These are phyloP conservation scores for Myotis davidii DNA, from an alignment of 2,113 vertebrate genomes.

Conservation along the genomic window DNA sequence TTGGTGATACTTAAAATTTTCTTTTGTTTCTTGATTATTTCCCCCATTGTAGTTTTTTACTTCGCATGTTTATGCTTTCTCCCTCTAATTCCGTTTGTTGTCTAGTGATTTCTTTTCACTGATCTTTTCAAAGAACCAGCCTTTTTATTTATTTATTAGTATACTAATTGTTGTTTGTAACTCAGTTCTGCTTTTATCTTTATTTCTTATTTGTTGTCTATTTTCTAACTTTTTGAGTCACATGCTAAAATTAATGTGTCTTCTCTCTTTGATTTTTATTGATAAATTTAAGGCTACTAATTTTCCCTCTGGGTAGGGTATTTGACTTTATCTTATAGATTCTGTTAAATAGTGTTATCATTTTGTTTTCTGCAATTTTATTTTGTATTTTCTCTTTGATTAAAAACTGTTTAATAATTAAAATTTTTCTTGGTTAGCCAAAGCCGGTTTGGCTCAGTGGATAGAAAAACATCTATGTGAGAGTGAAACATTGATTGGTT, in stretches of 20 bases:
- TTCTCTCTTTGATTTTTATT: not conserved
- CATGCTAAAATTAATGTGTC: not conserved
- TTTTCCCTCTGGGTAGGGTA: not conserved
- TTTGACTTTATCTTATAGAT: not conserved
- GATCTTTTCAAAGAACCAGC: not conserved
- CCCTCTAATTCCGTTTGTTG: not conserved
- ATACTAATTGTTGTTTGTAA: slow-evolving; percentile 10
- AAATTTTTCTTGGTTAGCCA: not conserved
- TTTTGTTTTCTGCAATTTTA: slow-evolving; percentile 12
- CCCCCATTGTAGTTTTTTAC: not conserved
- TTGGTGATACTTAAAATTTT: not conserved
- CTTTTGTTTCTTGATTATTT: slow-evolving; percentile 12
- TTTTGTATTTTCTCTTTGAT: slow-evolving; percentile 32
- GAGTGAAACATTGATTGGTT: no score
- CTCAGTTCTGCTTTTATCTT: not conserved
- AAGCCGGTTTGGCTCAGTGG: no score
- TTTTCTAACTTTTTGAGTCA: not conserved
- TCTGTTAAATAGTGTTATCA: not conserved
- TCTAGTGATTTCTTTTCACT: not conserved
- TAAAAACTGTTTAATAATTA: not conserved
- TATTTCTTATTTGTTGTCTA: not conserved
- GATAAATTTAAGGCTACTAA: slow-evolving; percentile 20
- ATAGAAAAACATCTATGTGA: not conserved
- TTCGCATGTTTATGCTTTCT: not conserved
- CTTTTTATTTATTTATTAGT: not conserved